Conservation (phyloP, 2,888 invertebrate genomes). For the Agrilus mali region DNA sequence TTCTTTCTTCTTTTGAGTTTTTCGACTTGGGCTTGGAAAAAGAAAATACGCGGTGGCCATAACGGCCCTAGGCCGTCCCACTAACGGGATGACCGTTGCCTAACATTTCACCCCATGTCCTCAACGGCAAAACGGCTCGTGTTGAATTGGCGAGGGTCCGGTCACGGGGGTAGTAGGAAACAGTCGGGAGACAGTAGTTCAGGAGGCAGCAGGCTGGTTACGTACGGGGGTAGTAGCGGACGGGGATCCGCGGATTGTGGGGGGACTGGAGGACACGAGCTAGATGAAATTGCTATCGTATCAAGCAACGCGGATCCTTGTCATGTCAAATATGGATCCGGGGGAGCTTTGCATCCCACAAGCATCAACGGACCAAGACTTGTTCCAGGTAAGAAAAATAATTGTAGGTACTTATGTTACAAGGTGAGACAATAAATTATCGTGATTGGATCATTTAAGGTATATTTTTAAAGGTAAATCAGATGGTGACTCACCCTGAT, state of each 20-base stretch:
- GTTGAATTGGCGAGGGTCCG: constrained; percentile 40
- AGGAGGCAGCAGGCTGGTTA: constrained; percentile 33
- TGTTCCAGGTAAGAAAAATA: constrained; percentile 37
- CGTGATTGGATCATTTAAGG: too few relatives aligned
- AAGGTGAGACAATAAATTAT: too few relatives aligned
- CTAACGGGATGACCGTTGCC: too few relatives aligned
- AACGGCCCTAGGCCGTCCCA: too few relatives aligned
- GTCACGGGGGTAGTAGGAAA: constrained; percentile 28
- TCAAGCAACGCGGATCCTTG: constrained; percentile 42
- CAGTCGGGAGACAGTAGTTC: constrained; percentile 41
- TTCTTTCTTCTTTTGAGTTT: too few relatives aligned
- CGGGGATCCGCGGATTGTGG: constrained; percentile 18
- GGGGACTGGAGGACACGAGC: constrained; percentile 37
- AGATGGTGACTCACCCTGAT: too few relatives aligned
- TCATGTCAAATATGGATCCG: constrained; percentile 45
- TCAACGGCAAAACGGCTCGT: constrained; percentile 51
- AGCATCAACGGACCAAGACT: constrained; percentile 47
- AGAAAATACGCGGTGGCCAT: too few relatives aligned
- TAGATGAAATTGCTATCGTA: constrained; percentile 57
- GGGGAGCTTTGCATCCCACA: constrained; percentile 27
- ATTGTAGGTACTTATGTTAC: too few relatives aligned
- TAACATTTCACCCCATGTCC: constrained; percentile 33
- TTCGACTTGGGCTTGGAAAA: too few relatives aligned
- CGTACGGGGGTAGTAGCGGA: constrained; percentile 22
- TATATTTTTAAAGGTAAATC: too few relatives aligned